These are phyloP conservation scores for Planiliza haematocheilus DNA, from an alignment of 2,113 vertebrate genomes.

Conservation along the genomic window DNA sequence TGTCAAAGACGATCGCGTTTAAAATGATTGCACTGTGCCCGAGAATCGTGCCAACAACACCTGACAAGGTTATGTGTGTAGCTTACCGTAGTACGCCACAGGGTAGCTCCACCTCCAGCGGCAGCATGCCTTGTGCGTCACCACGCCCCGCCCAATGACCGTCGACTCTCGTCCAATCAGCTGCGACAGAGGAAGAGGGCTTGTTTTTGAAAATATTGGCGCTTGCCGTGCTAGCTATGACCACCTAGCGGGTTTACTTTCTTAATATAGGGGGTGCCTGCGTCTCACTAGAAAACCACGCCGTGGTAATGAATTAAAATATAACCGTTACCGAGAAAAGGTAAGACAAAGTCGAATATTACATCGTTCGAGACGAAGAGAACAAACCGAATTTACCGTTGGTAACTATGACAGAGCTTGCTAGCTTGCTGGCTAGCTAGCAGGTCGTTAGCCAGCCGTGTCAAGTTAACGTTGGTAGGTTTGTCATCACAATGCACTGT, in stretches of 20 bases:
- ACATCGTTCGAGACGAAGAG: not conserved
- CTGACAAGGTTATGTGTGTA: not conserved
- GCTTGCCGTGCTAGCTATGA: conserved; percentile 36
- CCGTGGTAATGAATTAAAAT: not conserved
- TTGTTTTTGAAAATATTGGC: conserved; percentile 84
- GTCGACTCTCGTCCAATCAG: conserved; percentile 66
- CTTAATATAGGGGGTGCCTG: not conserved
- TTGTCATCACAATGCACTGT: not conserved
- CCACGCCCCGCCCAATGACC: conserved; percentile 7
- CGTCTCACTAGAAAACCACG: not conserved
- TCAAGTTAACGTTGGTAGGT: not conserved
- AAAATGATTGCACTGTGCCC: not conserved
- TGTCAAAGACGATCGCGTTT: no score
- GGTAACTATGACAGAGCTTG: not conserved
- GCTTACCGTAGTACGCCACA: conserved; percentile 61
- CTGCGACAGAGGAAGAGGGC: conserved; percentile 48
- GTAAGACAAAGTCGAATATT: conserved; percentile 41
- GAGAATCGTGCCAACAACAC: not conserved
- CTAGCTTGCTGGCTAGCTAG: conserved; percentile 36
- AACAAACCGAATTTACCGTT: conserved; percentile 10
- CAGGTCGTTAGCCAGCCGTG: conserved; percentile 5
- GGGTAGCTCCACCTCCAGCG: conserved; percentile 39
- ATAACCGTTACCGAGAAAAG: conserved; percentile 16
- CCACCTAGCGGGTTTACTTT: not conserved
- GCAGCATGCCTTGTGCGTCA: conserved; percentile 42